Conservation (phyloP, 2,888 invertebrate species). For the Meandrusa payeni region DNA sequence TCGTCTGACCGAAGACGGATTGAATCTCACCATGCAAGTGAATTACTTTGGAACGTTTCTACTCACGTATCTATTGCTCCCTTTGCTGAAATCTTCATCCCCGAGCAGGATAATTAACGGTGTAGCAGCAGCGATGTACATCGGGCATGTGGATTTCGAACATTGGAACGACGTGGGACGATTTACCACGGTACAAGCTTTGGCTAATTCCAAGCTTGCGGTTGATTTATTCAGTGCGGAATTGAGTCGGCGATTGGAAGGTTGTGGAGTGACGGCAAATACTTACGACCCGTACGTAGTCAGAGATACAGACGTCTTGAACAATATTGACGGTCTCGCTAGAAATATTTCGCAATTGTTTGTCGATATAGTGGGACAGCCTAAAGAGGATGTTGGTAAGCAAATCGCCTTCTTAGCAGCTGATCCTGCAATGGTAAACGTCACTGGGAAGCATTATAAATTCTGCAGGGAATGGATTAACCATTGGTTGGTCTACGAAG, state of each 20-base stretch:
- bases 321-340: constrained; percentile 41
- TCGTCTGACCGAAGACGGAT: constrained; percentile 80
- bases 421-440: constrained; percentile 42
- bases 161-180: constrained; percentile 59
- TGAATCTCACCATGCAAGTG: constrained; percentile 84
- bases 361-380: constrained; percentile 51
- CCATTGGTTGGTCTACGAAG: constrained; percentile 53
- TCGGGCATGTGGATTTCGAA: constrained; percentile 61
- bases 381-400: constrained; percentile 55
- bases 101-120: constrained; percentile 84
- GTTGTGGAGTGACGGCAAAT: constrained; percentile 83
- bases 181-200: constrained; percentile 43
- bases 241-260: constrained; percentile 75
- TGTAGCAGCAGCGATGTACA: constrained; percentile 80
- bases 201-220: constrained; percentile 80
- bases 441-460: constrained; percentile 57
- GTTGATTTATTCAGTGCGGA: constrained; percentile 82
- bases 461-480: constrained; percentile 54
- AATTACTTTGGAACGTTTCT: constrained; percentile 88
- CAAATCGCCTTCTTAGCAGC: constrained; percentile 59
- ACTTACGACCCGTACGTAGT: constrained; percentile 79
- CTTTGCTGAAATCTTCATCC: constrained; percentile 71
- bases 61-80: constrained; percentile 84
- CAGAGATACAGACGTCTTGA: constrained; percentile 52
- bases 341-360: constrained; percentile 44